Evolutionary conservation across 2,113 vertebrate species (phyloP).

Genomic region (Porphyrio hochstetteri): DNA sequence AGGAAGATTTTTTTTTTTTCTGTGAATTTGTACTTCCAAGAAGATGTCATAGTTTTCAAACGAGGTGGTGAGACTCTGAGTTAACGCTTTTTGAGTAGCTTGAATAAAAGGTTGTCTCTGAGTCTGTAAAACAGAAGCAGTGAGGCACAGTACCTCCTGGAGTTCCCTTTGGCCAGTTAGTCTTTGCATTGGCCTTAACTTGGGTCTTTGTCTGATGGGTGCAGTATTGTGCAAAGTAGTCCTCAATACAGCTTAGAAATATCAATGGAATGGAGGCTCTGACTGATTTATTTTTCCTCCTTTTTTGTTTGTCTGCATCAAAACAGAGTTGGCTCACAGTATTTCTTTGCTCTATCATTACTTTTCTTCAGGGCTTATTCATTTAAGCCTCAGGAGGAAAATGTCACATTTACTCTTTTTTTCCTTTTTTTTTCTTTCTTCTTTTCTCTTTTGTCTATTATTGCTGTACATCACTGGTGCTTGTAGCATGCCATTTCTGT

Average conservation of each 20-base stretch:
- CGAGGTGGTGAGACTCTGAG: constrained; percentile 30
- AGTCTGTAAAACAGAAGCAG: constrained; percentile 51
- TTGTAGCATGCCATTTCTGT: neutral
- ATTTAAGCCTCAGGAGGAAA: constrained; percentile 3
- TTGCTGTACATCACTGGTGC: neutral
- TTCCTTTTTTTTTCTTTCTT: neutral
- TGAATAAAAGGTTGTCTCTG: constrained; percentile 34
- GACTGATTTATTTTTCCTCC: constrained; percentile 12
- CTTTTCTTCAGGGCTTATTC: neutral
- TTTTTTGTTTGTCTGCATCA: constrained; percentile 11
- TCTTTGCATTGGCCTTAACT: constrained; percentile 28
- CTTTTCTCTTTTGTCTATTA: neutral
- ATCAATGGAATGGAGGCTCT: neutral
- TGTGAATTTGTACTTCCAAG: constrained; percentile 55
- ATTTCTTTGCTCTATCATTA: neutral
- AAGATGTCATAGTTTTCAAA: constrained; percentile 63
- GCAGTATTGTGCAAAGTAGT: constrained; percentile 8
- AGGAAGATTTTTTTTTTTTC: constrained; percentile 26
- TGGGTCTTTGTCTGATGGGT: constrained; percentile 11
- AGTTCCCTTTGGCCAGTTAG: constrained; percentile 27
- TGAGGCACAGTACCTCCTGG: constrained; percentile 38
- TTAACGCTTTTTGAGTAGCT: constrained; percentile 60
- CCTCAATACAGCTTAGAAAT: constrained; percentile 34
- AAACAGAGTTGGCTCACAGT: neutral
- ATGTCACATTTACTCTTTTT: neutral